Percentiles rank a stretch among this genome's conserved stretches.
phyloP scores from a whole-genome alignment of 2,888 invertebrate species.

The Nasonia oneida region DNA sequence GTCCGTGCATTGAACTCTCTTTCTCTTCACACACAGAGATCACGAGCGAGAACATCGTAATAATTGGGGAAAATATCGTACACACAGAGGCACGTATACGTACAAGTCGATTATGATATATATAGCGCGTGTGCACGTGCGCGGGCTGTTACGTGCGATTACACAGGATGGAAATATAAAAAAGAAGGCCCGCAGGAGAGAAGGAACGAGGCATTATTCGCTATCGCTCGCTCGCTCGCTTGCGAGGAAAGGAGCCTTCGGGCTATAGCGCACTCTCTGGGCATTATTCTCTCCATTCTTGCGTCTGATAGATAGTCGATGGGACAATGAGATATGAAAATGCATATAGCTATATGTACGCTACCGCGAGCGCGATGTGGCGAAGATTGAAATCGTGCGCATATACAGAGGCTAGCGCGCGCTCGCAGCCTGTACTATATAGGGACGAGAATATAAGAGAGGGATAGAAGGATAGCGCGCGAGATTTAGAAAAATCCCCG shows the following conservation, averaged over 20 bases:
- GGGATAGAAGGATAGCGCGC: slow-evolving; percentile 3
- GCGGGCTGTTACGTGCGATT: slow-evolving; percentile 43
- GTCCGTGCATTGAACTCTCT: neutral
- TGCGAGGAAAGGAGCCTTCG: slow-evolving; percentile 57
- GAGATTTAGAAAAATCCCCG: neutral
- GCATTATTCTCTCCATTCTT: slow-evolving; percentile 59
- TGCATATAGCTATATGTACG: slow-evolving; percentile 47
- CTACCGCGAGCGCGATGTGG: slow-evolving; percentile 37
- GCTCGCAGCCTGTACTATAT: neutral
- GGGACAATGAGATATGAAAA: slow-evolving; percentile 62
- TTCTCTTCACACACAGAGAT: neutral
- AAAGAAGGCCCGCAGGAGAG: neutral
- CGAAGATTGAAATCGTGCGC: slow-evolving; percentile 57
- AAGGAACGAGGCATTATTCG: slow-evolving; percentile 46
- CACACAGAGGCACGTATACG: neutral
- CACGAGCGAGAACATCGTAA: slow-evolving; percentile 24
- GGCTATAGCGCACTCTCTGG: slow-evolving; percentile 34
- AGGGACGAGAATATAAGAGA: neutral
- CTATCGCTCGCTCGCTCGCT: slow-evolving; percentile 3
- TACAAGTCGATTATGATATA: slow-evolving; percentile 29
- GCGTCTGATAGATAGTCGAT: slow-evolving; percentile 61
- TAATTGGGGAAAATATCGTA: slow-evolving; percentile 47
- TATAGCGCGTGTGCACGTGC: slow-evolving; percentile 21
- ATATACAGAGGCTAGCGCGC: neutral
- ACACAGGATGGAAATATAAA: slow-evolving; percentile 33